These are phyloP conservation scores for Sebastes cheni DNA, from an alignment of 2,797 vertebrate genomes.

Conservation along the genomic window DNA sequence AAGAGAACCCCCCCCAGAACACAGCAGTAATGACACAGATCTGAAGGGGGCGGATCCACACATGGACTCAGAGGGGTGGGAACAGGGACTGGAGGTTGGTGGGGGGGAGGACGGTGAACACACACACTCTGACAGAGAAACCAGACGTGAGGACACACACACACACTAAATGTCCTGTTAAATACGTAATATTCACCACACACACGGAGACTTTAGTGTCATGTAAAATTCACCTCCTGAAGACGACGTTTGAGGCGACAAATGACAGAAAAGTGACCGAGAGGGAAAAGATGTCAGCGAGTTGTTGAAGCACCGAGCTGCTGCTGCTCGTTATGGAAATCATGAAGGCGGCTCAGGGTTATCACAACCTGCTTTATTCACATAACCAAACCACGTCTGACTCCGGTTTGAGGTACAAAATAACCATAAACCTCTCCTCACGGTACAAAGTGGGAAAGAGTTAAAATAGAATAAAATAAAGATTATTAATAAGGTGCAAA, in stretches of 20 bases:
- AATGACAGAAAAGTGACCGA: conserved; percentile 62
- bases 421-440: too few species aligned
- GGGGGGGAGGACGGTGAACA: not conserved
- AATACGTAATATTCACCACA: conserved; percentile 9
- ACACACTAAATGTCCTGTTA: conserved; percentile 20
- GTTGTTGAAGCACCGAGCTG: too few species aligned
- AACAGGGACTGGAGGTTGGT: not conserved
- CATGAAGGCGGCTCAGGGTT: too few species aligned
- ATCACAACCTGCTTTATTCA: too few species aligned
- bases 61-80: conserved; percentile 14
- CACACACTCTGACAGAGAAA: conserved; percentile 3
- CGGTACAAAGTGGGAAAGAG: too few species aligned
- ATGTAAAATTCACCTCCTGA: conserved; percentile 60
- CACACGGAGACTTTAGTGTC: conserved; percentile 18
- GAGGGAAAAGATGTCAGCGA: conserved; percentile 16
- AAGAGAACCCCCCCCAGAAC: conserved; percentile 31
- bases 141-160: not conserved
- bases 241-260: conserved; percentile 56
- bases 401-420: too few species aligned
- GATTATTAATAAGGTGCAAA: too few species aligned
- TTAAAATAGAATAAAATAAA: too few species aligned
- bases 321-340: too few species aligned
- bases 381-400: too few species aligned
- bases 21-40: conserved; percentile 63
- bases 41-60: conserved; percentile 59